These are phyloP conservation scores for Eleutherodactylus coqui DNA, from an alignment of 2,797 vertebrate genomes.

Conservation along the genomic window DNA sequence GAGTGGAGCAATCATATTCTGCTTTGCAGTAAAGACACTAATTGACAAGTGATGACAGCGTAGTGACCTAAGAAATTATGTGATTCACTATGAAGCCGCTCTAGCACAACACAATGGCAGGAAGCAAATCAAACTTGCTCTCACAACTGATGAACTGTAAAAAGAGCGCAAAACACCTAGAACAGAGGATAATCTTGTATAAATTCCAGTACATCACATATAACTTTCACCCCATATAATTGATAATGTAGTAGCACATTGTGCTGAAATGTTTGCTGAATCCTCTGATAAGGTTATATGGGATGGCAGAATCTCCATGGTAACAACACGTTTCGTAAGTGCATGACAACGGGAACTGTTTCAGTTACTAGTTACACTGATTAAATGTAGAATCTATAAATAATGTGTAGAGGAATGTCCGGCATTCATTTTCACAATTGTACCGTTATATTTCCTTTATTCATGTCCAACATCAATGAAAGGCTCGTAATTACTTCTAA, in stretches of 20 bases:
- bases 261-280: slow-evolving; percentile 55
- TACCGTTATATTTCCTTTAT: slow-evolving; percentile 28
- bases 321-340: slow-evolving; percentile 63
- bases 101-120: background rate
- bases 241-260: slow-evolving; percentile 52
- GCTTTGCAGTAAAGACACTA: background rate
- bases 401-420: slow-evolving; percentile 60
- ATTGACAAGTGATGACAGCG: background rate
- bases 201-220: background rate
- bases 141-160: background rate
- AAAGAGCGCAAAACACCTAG: background rate
- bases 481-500: slow-evolving; percentile 8
- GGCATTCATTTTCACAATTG: slow-evolving; percentile 51
- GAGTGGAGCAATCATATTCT: background rate
- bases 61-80: background rate
- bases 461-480: background rate
- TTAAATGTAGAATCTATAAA: slow-evolving; percentile 62
- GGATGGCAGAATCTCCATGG: slow-evolving; percentile 66
- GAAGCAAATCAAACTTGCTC: background rate
- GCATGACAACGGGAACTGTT: slow-evolving; percentile 56
- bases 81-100: background rate
- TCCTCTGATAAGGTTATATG: slow-evolving; percentile 51
- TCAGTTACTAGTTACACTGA: slow-evolving; percentile 61
- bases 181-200: background rate
- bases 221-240: slow-evolving; percentile 8